Percentiles rank a stretch among this genome's conserved stretches.
Evolutionary conservation across 2,888 invertebrate genomes (phyloP).

Genomic region (Achlya flavicornis): DNA sequence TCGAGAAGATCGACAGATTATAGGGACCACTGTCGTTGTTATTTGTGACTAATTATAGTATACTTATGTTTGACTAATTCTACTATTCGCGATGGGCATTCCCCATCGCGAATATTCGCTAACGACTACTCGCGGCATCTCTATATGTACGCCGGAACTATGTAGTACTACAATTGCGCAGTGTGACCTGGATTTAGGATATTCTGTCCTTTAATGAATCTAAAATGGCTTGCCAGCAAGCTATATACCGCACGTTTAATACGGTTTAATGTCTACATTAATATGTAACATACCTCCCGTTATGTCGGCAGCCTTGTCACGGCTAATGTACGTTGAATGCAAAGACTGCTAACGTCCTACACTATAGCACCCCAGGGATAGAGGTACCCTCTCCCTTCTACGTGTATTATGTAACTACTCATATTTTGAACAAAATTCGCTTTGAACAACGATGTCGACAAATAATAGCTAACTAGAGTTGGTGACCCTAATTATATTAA

Average conservation of each 20-base stretch:
- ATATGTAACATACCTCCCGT: constrained; percentile 42
- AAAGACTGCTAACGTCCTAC: constrained; percentile 64
- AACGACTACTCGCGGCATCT: no score
- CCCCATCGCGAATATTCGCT: no score
- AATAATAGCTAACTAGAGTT: background rate
- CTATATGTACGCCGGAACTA: background rate
- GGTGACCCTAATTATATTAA: background rate
- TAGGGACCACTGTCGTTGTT: no score
- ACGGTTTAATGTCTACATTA: constrained; percentile 44
- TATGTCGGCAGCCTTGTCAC: constrained; percentile 51
- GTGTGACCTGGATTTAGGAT: constrained; percentile 17
- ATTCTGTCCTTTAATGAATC: constrained; percentile 24
- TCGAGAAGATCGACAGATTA: no score
- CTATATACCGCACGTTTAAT: constrained; percentile 22
- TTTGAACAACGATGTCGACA: constrained; percentile 7
- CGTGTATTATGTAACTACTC: constrained; percentile 20
- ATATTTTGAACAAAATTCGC: constrained; percentile 18
- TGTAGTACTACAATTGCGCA: constrained; percentile 37
- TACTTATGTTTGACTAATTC: no score
- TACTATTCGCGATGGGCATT: no score
- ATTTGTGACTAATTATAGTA: no score
- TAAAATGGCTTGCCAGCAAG: constrained; percentile 29
- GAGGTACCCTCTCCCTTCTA: constrained; percentile 30
- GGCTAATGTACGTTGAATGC: constrained; percentile 71
- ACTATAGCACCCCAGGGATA: constrained; percentile 62